Evolutionary conservation across 2,113 vertebrate genomes (phyloP).

Genomic region (Micromys minutus): DNA sequence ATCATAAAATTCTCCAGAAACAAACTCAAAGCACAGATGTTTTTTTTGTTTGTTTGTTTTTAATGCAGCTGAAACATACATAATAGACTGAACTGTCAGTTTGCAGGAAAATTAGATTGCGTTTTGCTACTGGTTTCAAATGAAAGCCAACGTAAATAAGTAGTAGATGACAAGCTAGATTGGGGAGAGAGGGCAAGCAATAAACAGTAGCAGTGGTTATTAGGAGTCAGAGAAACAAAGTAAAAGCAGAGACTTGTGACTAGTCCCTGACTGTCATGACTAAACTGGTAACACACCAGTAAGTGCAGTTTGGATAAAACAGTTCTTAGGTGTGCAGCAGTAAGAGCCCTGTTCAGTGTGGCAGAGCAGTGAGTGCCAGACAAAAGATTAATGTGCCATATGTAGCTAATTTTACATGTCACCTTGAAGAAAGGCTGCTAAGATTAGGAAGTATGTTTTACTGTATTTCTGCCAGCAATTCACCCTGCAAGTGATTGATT

Average conservation of each 20-base stretch:
- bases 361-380: not conserved
- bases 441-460: not conserved
- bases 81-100: not conserved
- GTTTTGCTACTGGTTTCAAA: not conserved
- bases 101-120: not conserved
- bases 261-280: not conserved
- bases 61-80: not conserved
- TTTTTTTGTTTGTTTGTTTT: constrained; percentile 48
- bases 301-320: not conserved
- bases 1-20: not conserved
- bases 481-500: not conserved
- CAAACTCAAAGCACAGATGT: not conserved
- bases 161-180: not conserved
- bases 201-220: not conserved
- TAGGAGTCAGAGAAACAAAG: not conserved
- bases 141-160: not conserved
- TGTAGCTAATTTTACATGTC: constrained; percentile 1
- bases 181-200: not conserved
- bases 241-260: constrained; percentile 1
- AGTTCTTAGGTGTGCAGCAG: not conserved
- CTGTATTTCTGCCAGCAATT: constrained; percentile 11
- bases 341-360: too few species aligned
- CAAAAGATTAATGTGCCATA: not conserved
- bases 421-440: constrained; percentile 22
- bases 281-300: not conserved